Percentiles rank a stretch among this genome's conserved stretches.
These are phyloP conservation scores for Pelecanus crispus DNA, from an alignment of 2,113 vertebrate genomes.

Conservation along the genomic window DNA sequence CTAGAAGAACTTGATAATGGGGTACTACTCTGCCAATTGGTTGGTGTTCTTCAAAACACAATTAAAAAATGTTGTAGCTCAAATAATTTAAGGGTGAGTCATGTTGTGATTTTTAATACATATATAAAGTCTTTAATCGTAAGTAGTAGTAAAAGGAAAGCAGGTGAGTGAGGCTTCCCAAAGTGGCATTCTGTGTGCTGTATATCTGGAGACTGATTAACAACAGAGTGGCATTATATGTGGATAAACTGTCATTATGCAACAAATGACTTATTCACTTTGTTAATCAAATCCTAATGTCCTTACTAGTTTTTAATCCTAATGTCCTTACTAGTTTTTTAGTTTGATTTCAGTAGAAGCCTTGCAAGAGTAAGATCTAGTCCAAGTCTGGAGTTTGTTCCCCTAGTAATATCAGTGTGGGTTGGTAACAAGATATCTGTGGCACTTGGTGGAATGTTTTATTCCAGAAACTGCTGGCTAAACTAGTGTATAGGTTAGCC, in stretches of 20 bases:
- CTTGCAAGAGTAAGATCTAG: neutral
- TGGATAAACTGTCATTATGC: neutral
- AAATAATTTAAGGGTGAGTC: slow-evolving; percentile 78
- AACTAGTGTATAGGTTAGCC: neutral
- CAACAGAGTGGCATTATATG: neutral
- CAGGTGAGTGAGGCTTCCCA: neutral
- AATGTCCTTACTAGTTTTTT: neutral
- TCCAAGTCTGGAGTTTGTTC: neutral
- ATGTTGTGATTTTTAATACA: neutral
- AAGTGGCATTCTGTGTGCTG: neutral
- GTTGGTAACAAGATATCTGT: neutral
- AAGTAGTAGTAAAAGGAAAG: neutral
- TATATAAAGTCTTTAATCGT: neutral
- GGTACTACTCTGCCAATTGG: slow-evolving; percentile 80
- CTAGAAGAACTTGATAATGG: slow-evolving; percentile 82
- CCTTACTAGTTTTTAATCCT: neutral
- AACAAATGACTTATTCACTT: neutral
- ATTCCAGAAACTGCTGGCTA: neutral
- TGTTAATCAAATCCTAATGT: neutral
- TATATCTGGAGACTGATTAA: neutral
- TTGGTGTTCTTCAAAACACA: slow-evolving; percentile 83
- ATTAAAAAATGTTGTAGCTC: slow-evolving; percentile 75
- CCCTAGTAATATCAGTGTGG: neutral
- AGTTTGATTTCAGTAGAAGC: neutral
- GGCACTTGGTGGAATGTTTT: neutral